phyloP scores from a whole-genome alignment of 2,113 vertebrate genomes.

The Malurus elegans region DNA sequence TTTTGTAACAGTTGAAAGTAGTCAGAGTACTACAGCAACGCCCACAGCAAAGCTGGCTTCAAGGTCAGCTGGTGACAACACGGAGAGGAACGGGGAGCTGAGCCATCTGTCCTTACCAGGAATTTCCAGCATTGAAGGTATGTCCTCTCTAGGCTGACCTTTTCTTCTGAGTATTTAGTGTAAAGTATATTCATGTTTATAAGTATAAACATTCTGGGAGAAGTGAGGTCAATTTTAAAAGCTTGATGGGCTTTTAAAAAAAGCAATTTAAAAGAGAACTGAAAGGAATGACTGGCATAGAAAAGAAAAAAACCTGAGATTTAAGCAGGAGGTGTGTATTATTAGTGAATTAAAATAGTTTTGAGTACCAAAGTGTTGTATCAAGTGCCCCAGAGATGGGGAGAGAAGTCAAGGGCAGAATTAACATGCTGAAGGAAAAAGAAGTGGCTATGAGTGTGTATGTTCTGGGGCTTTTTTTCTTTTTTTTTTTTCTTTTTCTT shows the following conservation, averaged over 20 bases:
- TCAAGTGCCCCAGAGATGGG: not conserved
- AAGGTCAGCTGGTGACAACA: conserved; percentile 55
- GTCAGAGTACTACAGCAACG: conserved; percentile 57
- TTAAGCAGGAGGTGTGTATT: not conserved
- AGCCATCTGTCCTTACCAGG: conserved; percentile 68
- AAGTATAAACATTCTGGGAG: not conserved
- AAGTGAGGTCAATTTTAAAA: not conserved
- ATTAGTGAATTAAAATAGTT: not conserved
- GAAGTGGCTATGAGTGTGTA: not conserved
- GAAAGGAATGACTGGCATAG: not conserved
- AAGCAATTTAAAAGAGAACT: not conserved
- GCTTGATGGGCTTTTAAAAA: not conserved
- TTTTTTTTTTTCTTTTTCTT: not conserved
- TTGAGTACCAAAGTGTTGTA: not conserved
- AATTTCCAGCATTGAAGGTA: conserved; percentile 73
- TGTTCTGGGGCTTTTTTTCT: not conserved
- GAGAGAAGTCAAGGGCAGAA: not conserved
- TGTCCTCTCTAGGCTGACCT: not conserved
- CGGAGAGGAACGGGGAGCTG: conserved; percentile 26
- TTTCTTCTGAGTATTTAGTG: not conserved
- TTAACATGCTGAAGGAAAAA: not conserved
- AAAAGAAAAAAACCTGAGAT: not conserved
- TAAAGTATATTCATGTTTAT: not conserved
- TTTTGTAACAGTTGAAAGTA: conserved; percentile 50
- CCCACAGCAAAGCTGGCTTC: conserved; percentile 66